Base-by-base conservation (phyloP, 2,113 vertebrate species). In the Pseudorectes ferrugineus region DNA sequence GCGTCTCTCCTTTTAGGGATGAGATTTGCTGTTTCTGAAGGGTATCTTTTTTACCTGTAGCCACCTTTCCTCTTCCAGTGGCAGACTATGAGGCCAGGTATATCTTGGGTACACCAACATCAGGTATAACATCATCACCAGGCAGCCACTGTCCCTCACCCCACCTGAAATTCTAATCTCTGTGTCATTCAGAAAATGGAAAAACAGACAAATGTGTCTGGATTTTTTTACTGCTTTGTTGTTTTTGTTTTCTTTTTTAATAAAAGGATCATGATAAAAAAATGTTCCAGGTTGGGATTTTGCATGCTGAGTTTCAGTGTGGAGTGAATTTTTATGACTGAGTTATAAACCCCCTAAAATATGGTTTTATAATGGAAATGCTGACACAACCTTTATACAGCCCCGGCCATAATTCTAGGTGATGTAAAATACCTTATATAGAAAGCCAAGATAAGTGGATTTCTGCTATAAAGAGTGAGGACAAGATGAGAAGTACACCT, bases 361-460 rank as follows among this genome's bases (percentile, higher is more conserved):
- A 97, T 55, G 75, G 65, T 73, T 92, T 97, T 96, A 94, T 97
- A 96, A 97, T 94, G 70, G 94, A 97, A 98, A 95, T 95, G 95
- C 94, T 97, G 95, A 97, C 92, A 97, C 97, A 97, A 97, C 94
- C 90, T 97, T 97, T 97, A 93, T 38, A 79, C 89, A 92, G 65
- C 62, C 65, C 40, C 11, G 5, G 43, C 66, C 93, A 87, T 97
- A 97, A 97, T 87, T 97, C 95, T 89, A 63, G 59, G 59, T 92
- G 89, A 82, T 96, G 62, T 95, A 95, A 94, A 97, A 92, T 59
- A 86, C 63, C 57, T 43, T 85, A 73, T 95, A 89, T 75, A 85
- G 95, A 95, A 96, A 97, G 84, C 45, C 80, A 96, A 92, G 76
- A 61, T 61, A 87, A 88, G 83, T 95, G 92, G 63, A 63, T 88